These are phyloP conservation scores for Andinoacara biseriatus DNA, from an alignment of 2,113 vertebrate genomes.

Conservation along the genomic window DNA sequence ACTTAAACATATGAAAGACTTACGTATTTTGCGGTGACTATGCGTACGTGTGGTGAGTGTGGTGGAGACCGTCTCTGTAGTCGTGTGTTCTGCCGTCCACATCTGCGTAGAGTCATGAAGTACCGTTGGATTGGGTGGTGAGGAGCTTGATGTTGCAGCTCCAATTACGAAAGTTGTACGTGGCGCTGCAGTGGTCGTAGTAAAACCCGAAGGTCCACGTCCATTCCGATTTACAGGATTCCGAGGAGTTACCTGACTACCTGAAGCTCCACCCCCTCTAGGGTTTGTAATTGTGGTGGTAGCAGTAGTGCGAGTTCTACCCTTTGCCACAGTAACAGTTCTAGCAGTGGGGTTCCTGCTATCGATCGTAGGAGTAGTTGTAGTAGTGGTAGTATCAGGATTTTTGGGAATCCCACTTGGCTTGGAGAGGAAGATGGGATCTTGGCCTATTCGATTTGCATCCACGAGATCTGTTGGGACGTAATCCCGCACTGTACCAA, in stretches of 20 bases:
- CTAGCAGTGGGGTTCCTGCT: conserved; percentile 53
- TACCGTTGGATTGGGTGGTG: conserved; percentile 75
- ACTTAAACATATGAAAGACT: conserved; percentile 48
- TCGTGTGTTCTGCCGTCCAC: conserved; percentile 76
- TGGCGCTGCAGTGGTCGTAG: conserved; percentile 58
- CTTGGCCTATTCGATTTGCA: conserved; percentile 92
- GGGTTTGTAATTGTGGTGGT: conserved; percentile 74
- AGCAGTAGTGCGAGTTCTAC: conserved; percentile 72
- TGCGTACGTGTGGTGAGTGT: conserved; percentile 69
- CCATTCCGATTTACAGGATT: conserved; percentile 69
- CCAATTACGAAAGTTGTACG: conserved; percentile 59
- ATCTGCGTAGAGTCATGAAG: conserved; percentile 80
- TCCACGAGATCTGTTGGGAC: conserved; percentile 92
- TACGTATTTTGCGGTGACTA: conserved; percentile 79
- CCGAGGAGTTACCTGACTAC: conserved; percentile 78
- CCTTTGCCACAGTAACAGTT: conserved; percentile 61
- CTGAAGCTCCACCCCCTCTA: conserved; percentile 69
- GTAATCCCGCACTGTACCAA: conserved; percentile 92
- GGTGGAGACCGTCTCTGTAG: conserved; percentile 68
- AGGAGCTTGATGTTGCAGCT: conserved; percentile 67
- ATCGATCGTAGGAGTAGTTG: conserved; percentile 59
- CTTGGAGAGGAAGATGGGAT: conserved; percentile 94
- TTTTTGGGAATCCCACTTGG: conserved; percentile 89
- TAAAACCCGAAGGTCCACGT: conserved; percentile 59
- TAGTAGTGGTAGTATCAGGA: conserved; percentile 81